Conservation (phyloP, 2,113 vertebrate species). For the Pionites leucogaster region DNA sequence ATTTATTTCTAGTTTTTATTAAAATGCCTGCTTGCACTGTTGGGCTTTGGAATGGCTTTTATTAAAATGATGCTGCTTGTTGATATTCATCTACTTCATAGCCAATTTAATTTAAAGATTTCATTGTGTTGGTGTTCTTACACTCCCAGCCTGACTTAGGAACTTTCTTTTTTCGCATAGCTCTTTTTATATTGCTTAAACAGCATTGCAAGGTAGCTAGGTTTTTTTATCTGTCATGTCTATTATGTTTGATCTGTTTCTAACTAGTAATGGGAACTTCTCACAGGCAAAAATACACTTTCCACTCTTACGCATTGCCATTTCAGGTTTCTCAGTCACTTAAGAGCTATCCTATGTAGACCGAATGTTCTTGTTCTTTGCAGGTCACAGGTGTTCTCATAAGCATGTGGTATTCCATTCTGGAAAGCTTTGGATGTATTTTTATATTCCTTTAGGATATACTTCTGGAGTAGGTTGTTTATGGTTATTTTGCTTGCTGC, state of each 20-base stretch:
- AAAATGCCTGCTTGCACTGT: not conserved
- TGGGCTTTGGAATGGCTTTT: not conserved
- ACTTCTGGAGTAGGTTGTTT: not conserved
- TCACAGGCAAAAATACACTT: not conserved
- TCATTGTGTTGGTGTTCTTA: not conserved
- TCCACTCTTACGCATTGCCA: not conserved
- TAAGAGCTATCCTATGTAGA: not conserved
- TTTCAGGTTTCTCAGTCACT: not conserved
- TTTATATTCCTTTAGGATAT: not conserved
- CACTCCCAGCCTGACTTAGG: not conserved
- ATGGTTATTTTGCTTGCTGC: not conserved
- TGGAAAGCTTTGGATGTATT: not conserved
- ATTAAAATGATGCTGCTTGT: accelerated
- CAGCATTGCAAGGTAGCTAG: not conserved
- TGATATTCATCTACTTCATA: not conserved
- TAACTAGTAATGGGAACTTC: not conserved
- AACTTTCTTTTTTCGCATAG: not conserved
- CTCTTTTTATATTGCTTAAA: not conserved
- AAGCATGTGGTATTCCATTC: not conserved
- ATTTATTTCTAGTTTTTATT: not conserved
- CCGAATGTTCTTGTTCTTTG: not conserved
- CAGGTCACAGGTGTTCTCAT: not conserved
- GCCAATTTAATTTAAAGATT: not conserved
- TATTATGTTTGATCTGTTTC: not conserved
- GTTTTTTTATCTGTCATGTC: not conserved